Conservation (phyloP, 2,888 invertebrate genomes). For the Eupithecia abbreviata region DNA sequence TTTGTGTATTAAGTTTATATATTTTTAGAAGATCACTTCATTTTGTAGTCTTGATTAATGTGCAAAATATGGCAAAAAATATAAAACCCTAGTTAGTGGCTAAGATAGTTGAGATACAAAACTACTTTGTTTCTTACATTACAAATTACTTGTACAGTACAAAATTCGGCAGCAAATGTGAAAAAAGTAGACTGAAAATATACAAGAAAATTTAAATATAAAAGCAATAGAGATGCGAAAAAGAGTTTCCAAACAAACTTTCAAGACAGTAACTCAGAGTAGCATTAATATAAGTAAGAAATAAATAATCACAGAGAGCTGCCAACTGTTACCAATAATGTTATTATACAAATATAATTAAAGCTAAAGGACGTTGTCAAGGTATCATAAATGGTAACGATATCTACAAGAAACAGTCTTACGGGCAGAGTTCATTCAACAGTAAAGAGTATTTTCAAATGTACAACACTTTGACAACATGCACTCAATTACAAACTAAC, state of each 20-base stretch:
- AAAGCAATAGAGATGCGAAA: background rate
- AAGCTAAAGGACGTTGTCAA: constrained; percentile 67
- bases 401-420: constrained; percentile 41
- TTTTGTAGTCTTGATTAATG: constrained; percentile 1
- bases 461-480: constrained; percentile 74
- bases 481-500: constrained; percentile 44
- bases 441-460: constrained; percentile 37
- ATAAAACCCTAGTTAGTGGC: constrained; percentile 47
- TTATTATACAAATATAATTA: constrained; percentile 2
- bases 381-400: constrained; percentile 53
- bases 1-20: background rate
- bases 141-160: constrained; percentile 11
- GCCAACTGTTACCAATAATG: background rate
- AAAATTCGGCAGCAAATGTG: background rate
- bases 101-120: constrained; percentile 59
- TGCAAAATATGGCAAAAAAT: constrained; percentile 57
- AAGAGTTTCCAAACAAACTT: background rate
- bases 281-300: background rate
- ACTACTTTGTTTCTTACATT: constrained; percentile 19
- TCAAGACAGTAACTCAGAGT: background rate
- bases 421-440: constrained; percentile 37
- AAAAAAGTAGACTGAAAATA: background rate
- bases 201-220: background rate
- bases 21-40: background rate
- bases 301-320: background rate